phyloP scores from a whole-genome alignment of 1,140 invertebrate species.

The Micrasema longulum region DNA sequence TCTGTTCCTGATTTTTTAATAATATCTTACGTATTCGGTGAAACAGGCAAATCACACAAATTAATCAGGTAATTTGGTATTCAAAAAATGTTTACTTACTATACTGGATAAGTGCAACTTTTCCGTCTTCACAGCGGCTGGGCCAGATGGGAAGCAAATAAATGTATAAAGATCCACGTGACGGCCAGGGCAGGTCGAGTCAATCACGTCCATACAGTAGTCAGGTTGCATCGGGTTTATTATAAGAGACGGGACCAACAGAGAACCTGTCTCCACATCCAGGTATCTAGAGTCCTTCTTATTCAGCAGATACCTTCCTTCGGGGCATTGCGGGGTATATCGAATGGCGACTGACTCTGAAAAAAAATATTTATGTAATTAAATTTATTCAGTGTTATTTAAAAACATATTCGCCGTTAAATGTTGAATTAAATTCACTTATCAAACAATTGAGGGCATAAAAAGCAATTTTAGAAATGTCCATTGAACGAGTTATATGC shows the following conservation, averaged over 20 bases:
- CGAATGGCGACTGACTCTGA: conserved; percentile 36
- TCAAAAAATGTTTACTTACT: no score
- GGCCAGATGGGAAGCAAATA: conserved; percentile 38
- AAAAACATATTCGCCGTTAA: no score
- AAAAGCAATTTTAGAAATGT: no score
- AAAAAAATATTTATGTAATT: conserved; percentile 15
- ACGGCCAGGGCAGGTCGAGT: background rate
- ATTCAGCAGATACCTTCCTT: conserved; percentile 32
- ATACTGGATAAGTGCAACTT: conserved; percentile 37
- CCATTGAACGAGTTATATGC: no score
- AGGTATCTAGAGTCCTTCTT: conserved; percentile 17
- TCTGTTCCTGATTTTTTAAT: no score
- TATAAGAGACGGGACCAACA: conserved; percentile 19
- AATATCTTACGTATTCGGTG: no score
- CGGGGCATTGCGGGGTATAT: conserved; percentile 20
- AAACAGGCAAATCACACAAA: no score
- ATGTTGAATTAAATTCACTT: no score
- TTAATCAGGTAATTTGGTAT: no score
- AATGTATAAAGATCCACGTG: conserved; percentile 14
- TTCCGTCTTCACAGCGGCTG: background rate
- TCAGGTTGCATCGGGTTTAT: conserved; percentile 4
- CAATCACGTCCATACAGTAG: conserved; percentile 43
- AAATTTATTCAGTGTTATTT: background rate
- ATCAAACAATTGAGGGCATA: no score
- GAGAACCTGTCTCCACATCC: conserved; percentile 33